These are phyloP conservation scores for Sarcophilus harrisii DNA, from an alignment of 2,797 vertebrate species.

Conservation along the genomic window DNA sequence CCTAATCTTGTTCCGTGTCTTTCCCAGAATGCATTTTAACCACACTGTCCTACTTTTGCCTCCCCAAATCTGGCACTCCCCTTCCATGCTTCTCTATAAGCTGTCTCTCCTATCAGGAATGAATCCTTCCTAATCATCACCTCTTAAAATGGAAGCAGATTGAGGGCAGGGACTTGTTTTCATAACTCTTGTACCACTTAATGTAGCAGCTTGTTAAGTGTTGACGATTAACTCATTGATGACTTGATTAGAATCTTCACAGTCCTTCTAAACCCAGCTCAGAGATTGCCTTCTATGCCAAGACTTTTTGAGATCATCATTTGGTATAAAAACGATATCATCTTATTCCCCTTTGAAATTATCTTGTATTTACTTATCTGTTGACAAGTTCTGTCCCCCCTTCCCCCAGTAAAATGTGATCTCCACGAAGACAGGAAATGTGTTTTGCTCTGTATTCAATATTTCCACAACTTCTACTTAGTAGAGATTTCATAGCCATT, in stretches of 20 bases:
- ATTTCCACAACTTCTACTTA: not conserved
- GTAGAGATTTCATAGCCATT: not conserved
- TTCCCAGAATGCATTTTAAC: not conserved
- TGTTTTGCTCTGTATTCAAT: not conserved
- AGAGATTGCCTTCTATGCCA: not conserved
- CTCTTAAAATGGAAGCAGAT: not conserved
- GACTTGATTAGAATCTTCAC: not conserved
- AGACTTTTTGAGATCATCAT: not conserved
- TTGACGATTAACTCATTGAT: not conserved
- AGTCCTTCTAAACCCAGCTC: not conserved
- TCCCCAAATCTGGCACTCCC: not conserved
- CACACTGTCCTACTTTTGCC: not conserved
- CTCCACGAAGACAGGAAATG: not conserved
- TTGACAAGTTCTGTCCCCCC: not conserved
- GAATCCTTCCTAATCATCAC: not conserved
- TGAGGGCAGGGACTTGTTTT: not conserved
- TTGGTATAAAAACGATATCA: not conserved
- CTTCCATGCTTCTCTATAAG: not conserved
- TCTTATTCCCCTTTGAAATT: not conserved
- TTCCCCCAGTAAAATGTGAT: not conserved
- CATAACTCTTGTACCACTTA: not conserved
- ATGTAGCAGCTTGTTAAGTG: not conserved
- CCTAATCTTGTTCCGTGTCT: not conserved
- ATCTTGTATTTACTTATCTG: not conserved
- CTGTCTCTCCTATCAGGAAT: not conserved